Evolutionary conservation across 2,113 vertebrate genomes (phyloP).

Genomic region (Cochlearius cochlearius): DNA sequence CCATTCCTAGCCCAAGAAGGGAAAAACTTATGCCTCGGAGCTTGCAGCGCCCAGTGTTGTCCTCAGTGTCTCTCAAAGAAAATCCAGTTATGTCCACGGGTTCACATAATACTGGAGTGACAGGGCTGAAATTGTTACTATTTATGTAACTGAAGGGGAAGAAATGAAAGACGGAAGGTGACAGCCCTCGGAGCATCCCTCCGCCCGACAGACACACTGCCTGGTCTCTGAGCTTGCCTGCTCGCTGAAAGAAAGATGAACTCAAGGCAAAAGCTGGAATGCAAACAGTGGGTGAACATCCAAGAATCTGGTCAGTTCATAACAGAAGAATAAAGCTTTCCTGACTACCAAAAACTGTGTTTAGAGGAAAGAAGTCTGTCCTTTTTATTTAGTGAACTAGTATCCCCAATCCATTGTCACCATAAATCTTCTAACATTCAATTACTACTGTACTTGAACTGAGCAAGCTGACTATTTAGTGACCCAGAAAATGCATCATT

Average conservation of each 20-base stretch:
- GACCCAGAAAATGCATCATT: slow-evolving; percentile 33
- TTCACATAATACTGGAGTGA: background rate
- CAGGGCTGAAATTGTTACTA: background rate
- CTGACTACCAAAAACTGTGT: background rate
- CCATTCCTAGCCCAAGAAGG: background rate
- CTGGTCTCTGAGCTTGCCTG: background rate
- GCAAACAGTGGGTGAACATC: background rate
- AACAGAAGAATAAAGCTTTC: background rate
- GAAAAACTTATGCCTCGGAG: background rate
- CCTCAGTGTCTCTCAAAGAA: background rate
- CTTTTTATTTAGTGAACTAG: background rate
- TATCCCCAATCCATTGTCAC: background rate
- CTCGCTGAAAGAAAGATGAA: background rate
- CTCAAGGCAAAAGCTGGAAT: background rate
- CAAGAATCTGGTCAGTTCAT: background rate
- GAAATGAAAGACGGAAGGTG: background rate
- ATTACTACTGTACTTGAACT: slow-evolving; percentile 8
- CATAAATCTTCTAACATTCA: background rate
- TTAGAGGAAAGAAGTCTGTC: background rate
- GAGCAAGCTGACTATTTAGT: background rate
- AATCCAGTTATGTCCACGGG: background rate
- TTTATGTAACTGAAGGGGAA: background rate
- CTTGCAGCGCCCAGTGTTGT: accelerated
- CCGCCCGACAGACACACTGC: background rate
- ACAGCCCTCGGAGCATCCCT: background rate